These are phyloP conservation scores for Prionailurus viverrinus DNA, from an alignment of 2,113 vertebrate species.

Conservation along the genomic window DNA sequence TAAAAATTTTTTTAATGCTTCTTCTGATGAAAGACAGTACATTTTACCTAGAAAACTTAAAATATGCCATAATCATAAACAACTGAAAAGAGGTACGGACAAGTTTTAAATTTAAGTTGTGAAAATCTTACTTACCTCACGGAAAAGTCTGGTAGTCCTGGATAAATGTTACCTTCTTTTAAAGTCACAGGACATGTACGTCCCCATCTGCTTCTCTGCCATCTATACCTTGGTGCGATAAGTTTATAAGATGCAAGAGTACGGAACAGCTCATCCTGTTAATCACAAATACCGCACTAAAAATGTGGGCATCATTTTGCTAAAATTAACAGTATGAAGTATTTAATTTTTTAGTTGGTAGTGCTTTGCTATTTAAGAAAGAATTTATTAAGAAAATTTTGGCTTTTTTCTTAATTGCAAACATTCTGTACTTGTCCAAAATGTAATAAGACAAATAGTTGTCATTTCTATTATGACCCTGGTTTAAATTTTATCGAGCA, in stretches of 20 bases:
- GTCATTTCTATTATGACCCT: conserved; percentile 23
- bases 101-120: background rate
- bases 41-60: conserved; percentile 96
- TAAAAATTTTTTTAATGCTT: conserved; percentile 90
- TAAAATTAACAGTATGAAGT: background rate
- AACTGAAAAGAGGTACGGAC: background rate
- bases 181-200: conserved; percentile 93
- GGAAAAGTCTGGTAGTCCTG: conserved; percentile 90
- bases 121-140: conserved; percentile 89
- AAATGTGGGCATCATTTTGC: background rate
- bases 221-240: conserved; percentile 91
- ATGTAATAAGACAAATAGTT: conserved; percentile 41
- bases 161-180: conserved; percentile 89
- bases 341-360: conserved; percentile 17
- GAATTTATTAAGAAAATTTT: background rate
- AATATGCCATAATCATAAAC: conserved; percentile 62
- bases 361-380: conserved; percentile 20
- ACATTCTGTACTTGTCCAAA: background rate
- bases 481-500: conserved; percentile 24
- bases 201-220: conserved; percentile 95
- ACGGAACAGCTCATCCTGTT: conserved; percentile 91
- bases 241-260: conserved; percentile 85
- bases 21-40: conserved; percentile 92
- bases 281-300: conserved; percentile 55
- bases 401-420: background rate